phyloP scores from a whole-genome alignment of 2,888 invertebrate species.

The Drosophila niveifrons region DNA sequence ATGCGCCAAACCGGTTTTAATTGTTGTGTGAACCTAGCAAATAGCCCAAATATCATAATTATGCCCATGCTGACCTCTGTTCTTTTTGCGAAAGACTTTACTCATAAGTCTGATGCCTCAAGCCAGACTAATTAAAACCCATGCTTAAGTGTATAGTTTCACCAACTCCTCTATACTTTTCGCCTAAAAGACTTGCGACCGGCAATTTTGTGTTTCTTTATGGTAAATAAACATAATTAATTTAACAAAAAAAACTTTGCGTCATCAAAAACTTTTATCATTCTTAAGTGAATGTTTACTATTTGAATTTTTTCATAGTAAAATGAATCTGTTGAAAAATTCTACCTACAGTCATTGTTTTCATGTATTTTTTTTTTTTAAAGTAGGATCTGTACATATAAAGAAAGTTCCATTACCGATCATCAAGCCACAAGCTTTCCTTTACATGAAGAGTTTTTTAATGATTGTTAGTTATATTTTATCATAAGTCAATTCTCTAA shows the following conservation, averaged over 20 bases:
- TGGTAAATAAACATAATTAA: background rate
- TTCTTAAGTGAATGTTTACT: background rate
- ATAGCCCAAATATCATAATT: conserved; percentile 32
- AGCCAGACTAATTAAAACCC: conserved; percentile 12
- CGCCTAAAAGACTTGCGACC: too few species aligned
- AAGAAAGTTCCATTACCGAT: too few species aligned
- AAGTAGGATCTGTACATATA: too few species aligned
- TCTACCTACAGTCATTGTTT: too few species aligned
- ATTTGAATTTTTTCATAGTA: too few species aligned
- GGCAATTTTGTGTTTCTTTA: background rate
- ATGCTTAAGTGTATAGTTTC: background rate
- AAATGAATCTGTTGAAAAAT: too few species aligned
- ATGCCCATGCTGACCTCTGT: conserved; percentile 33
- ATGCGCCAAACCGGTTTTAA: conserved; percentile 45
- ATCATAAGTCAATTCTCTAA: too few species aligned
- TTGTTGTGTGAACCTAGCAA: conserved; percentile 33
- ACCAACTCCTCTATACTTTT: background rate
- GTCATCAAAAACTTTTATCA: background rate
- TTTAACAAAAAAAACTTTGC: background rate
- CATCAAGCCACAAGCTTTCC: too few species aligned
- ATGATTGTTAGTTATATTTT: too few species aligned
- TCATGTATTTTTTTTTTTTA: too few species aligned
- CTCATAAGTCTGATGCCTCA: conserved; percentile 1
- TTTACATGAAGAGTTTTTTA: too few species aligned
- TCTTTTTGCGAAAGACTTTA: conserved; percentile 13